Conservation (phyloP, 2,113 vertebrate genomes). For the Symphodus melops region DNA sequence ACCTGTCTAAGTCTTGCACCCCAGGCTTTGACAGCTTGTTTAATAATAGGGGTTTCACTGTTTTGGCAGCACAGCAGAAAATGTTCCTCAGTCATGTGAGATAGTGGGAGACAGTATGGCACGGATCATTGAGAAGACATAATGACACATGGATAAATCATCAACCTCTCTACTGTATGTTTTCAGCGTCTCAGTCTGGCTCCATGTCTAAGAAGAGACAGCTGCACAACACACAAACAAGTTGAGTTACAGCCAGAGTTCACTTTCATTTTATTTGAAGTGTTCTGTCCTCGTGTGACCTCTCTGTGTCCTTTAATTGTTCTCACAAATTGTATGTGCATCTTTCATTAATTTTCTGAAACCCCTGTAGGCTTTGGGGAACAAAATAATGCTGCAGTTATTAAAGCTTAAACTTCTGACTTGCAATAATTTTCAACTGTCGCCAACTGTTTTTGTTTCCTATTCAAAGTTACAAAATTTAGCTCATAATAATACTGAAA, state of each 20-base stretch:
- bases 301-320: neutral
- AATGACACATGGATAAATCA: slow-evolving; percentile 59
- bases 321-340: neutral
- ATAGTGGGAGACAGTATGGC: slow-evolving; percentile 39
- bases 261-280: slow-evolving; percentile 1
- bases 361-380: neutral
- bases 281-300: slow-evolving; percentile 5
- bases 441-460: neutral
- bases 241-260: slow-evolving; percentile 16
- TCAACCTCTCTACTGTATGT: slow-evolving; percentile 35
- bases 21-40: neutral
- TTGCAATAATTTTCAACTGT: neutral
- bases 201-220: slow-evolving; percentile 21
- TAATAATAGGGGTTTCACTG: slow-evolving; percentile 6
- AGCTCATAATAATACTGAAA: too few relatives aligned
- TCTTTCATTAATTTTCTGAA: neutral
- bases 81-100: neutral
- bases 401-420: neutral
- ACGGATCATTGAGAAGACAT: slow-evolving; percentile 33
- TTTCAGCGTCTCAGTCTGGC: slow-evolving; percentile 35
- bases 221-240: slow-evolving; percentile 37
- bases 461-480: too few relatives aligned
- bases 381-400: neutral
- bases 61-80: neutral
- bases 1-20: neutral